These are phyloP conservation scores for Drosophila quinaria DNA, from an alignment of 2,888 invertebrate genomes.

Conservation along the genomic window DNA sequence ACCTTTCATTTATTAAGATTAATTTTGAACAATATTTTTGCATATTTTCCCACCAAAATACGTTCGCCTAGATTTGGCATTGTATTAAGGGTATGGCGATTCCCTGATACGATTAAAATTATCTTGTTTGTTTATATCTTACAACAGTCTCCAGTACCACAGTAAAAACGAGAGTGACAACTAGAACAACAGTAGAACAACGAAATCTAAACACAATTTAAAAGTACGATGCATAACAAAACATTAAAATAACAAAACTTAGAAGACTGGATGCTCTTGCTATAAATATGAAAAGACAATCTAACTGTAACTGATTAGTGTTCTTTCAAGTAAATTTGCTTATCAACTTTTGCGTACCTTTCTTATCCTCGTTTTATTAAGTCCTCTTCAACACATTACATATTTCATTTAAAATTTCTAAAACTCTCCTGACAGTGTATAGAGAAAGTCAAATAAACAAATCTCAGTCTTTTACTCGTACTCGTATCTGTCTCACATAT, in stretches of 20 bases:
- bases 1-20: background rate
- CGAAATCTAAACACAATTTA: constrained; percentile 20
- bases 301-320: too few species aligned
- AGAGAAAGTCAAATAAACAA: constrained; percentile 1
- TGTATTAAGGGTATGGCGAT: background rate
- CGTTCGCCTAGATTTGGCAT: constrained; percentile 7
- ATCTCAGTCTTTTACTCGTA: constrained; percentile 1
- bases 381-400: background rate
- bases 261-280: background rate
- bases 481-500: constrained; percentile 19
- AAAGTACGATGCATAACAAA: background rate
- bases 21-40: background rate
- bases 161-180: background rate
- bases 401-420: background rate
- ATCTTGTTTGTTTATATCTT: constrained; percentile 24
- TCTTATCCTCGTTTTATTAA: too few species aligned
- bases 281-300: background rate
- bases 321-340: too few species aligned
- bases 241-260: background rate
- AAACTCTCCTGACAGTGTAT: background rate
- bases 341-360: too few species aligned
- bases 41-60: background rate
- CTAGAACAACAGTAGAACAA: constrained; percentile 2
- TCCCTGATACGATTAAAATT: constrained; percentile 13
- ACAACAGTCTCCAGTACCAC: background rate